Percentiles rank a stretch among this genome's conserved stretches.
These are phyloP conservation scores for Enteromius afrohamiltoni DNA, from an alignment of 2,797 vertebrate species.

Conservation along the genomic window DNA sequence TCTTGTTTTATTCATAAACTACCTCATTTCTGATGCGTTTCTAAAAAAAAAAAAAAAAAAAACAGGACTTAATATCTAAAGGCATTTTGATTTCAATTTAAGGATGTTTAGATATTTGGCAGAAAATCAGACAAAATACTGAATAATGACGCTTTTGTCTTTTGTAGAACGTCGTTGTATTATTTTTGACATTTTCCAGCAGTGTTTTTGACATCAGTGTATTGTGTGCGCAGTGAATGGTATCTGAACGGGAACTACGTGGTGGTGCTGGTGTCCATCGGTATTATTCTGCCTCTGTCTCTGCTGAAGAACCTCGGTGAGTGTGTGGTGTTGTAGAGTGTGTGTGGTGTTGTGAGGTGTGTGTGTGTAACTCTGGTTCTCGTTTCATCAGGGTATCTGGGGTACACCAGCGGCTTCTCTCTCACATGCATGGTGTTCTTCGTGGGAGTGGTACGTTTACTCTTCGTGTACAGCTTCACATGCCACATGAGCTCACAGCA, in stretches of 20 bases:
- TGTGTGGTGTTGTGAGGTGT: no score
- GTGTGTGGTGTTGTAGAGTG: no score
- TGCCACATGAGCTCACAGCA: not conserved
- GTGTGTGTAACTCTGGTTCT: not conserved
- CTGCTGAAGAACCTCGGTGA: constrained; percentile 91
- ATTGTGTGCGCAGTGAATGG: constrained; percentile 84
- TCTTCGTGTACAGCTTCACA: not conserved
- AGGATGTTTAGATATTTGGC: no score
- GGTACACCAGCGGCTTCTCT: constrained; percentile 97
- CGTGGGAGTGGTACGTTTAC: constrained; percentile 84
- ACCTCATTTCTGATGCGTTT: not conserved
- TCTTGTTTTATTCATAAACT: not conserved
- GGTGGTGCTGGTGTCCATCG: constrained; percentile 89
- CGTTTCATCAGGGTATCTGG: constrained; percentile 88
- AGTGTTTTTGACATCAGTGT: no score
- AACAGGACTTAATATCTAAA: no score
- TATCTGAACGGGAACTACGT: constrained; percentile 97
- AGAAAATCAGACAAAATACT: no score
- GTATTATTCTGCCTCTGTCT: constrained; percentile 93
- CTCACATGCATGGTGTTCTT: constrained; percentile 98
- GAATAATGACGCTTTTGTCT: no score
- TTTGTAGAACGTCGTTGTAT: no score
- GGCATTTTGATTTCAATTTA: not conserved
- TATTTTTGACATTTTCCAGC: no score
- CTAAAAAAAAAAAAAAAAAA: no score